These are phyloP conservation scores for Saxicola maurus DNA, from an alignment of 2,797 vertebrate species.

Conservation along the genomic window DNA sequence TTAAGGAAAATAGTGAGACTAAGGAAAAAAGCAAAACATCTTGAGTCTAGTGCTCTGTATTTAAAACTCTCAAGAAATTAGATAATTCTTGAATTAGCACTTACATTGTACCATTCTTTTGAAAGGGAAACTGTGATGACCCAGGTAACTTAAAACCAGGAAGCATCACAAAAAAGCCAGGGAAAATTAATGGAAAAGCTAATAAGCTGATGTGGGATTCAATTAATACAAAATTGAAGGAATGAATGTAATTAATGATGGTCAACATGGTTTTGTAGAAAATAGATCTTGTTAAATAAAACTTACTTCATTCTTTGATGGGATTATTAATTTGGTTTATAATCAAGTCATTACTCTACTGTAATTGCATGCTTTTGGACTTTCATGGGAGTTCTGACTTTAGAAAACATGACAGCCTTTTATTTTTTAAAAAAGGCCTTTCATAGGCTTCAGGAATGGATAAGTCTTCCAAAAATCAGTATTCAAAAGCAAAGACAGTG, in stretches of 20 bases:
- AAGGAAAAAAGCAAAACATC: not conserved
- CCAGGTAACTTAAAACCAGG: not conserved
- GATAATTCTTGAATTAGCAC: not conserved
- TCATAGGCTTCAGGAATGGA: not conserved
- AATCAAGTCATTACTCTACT: not conserved
- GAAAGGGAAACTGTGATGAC: not conserved
- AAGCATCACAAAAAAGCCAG: not conserved
- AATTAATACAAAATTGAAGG: slow-evolving; percentile 46
- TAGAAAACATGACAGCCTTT: not conserved
- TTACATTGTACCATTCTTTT: not conserved
- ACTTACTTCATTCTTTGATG: slow-evolving; percentile 20
- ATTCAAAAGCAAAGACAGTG: not conserved
- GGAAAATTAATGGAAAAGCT: slow-evolving; percentile 42
- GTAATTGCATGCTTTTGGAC: not conserved
- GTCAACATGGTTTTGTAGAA: slow-evolving; percentile 36
- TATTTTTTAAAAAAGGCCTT: not conserved
- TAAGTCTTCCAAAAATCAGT: not conserved
- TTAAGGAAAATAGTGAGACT: not conserved
- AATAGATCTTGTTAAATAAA: slow-evolving; percentile 45
- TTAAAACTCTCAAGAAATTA: not conserved
- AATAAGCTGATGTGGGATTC: slow-evolving; percentile 27
- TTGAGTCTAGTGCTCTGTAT: not conserved
- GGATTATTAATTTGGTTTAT: slow-evolving; percentile 25
- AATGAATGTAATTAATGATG: slow-evolving; percentile 39
- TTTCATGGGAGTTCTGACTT: not conserved